Evolutionary conservation across 2,113 vertebrate genomes (phyloP).

Genomic region (Tautogolabrus adspersus): DNA sequence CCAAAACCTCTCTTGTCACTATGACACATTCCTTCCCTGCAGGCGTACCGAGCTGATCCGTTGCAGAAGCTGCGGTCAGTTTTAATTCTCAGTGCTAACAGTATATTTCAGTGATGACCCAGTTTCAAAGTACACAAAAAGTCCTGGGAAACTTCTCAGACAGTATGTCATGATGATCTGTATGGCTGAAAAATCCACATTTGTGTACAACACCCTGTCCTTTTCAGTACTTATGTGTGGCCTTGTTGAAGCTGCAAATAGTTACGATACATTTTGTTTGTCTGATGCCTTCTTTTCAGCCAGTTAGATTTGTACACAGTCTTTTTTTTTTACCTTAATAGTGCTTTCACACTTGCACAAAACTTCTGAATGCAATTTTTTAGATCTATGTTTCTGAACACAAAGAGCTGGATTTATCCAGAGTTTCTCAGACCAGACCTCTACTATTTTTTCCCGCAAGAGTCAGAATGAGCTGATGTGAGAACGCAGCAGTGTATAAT

Average conservation of each 20-base stretch:
- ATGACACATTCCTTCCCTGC: not conserved
- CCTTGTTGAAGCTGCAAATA: not conserved
- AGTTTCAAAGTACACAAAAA: conserved; percentile 5
- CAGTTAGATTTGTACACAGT: no score
- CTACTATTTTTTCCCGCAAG: no score
- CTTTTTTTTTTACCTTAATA: no score
- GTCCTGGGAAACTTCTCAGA: not conserved
- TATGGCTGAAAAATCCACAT: not conserved
- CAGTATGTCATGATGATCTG: not conserved
- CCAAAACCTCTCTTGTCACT: not conserved
- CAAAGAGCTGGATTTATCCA: no score
- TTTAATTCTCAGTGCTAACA: not conserved
- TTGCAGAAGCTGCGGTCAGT: conserved; percentile 12
- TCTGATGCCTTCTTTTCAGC: no score
- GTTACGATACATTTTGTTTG: no score
- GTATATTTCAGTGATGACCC: conserved; percentile 11
- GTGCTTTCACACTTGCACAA: no score
- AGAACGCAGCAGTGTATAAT: no score
- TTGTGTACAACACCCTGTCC: not conserved
- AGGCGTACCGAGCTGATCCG: conserved; percentile 1
- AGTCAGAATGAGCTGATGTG: no score
- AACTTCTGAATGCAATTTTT: no score
- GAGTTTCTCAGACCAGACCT: no score
- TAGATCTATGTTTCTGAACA: no score
- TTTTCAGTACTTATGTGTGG: not conserved